phyloP scores from a whole-genome alignment of 2,797 vertebrate species.

The Margarornis squamiger region DNA sequence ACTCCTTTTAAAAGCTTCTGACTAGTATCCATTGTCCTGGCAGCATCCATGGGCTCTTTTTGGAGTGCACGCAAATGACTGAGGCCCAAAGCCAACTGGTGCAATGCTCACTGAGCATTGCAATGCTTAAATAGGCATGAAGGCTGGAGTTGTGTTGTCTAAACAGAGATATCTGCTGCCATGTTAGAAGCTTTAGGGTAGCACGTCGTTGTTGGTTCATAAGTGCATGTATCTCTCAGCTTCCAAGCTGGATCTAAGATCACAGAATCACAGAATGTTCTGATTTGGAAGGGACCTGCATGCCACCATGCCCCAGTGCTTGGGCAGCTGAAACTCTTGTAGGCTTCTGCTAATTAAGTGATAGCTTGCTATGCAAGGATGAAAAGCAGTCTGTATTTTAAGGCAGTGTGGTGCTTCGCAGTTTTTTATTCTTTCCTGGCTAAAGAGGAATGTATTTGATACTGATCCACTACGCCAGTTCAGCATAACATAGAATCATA shows the following conservation, averaged over 20 bases:
- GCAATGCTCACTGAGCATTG: background rate
- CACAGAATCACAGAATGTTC: background rate
- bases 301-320: background rate
- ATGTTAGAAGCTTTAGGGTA: background rate
- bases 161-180: background rate
- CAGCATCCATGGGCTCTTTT: background rate
- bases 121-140: conserved; percentile 21
- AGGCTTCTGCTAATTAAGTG: background rate
- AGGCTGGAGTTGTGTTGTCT: background rate
- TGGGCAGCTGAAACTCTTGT: background rate
- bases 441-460: background rate
- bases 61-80: background rate
- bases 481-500: background rate
- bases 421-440: background rate
- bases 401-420: background rate
- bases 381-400: background rate
- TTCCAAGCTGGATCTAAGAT: background rate
- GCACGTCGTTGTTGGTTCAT: background rate
- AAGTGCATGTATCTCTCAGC: background rate
- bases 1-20: conserved; percentile 30
- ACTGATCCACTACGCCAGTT: background rate
- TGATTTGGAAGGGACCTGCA: background rate
- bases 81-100: conserved; percentile 46
- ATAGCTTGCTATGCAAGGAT: background rate
- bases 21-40: conserved; percentile 35